phyloP scores from a whole-genome alignment of 2,888 invertebrate species.

The Torymus tubicola region DNA sequence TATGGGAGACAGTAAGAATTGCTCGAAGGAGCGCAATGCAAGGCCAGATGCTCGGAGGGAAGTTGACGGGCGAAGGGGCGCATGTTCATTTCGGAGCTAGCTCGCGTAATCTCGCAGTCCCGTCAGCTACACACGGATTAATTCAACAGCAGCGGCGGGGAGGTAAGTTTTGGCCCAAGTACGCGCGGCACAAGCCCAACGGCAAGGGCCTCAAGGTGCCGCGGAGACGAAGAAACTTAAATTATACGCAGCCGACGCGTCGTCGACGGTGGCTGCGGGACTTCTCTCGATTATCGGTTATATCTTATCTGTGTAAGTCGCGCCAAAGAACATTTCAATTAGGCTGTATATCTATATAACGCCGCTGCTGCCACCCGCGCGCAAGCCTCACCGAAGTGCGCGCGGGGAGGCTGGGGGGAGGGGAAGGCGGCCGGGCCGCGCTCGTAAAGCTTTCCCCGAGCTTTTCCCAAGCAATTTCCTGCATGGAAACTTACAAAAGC shows the following conservation, averaged over 20 bases:
- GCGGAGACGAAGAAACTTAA: conserved; percentile 65
- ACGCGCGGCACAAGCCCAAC: neutral
- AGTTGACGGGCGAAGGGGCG: conserved; percentile 38
- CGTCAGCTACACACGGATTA: conserved; percentile 62
- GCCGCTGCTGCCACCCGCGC: too few species aligned
- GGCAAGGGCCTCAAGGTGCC: neutral
- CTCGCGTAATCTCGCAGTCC: conserved; percentile 65
- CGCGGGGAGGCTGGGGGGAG: neutral
- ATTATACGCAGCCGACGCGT: conserved; percentile 63
- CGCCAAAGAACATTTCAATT: conserved; percentile 63
- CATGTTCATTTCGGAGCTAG: conserved; percentile 62
- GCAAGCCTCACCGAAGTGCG: neutral
- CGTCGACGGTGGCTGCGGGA: conserved; percentile 33
- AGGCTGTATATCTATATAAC: conserved; percentile 50
- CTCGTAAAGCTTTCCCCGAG: conserved; percentile 46
- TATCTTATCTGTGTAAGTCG: conserved; percentile 59
- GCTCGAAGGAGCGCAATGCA: too few species aligned
- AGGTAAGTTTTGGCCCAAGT: conserved; percentile 55
- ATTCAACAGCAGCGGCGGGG: conserved; percentile 58
- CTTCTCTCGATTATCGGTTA: conserved; percentile 63
- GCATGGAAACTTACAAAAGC: conserved; percentile 55
- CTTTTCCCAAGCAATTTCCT: conserved; percentile 57
- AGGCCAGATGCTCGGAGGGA: too few species aligned
- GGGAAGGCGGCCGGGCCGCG: neutral
- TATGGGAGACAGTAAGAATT: too few species aligned